These are phyloP conservation scores for Drosophila macrospina DNA, from an alignment of 2,888 invertebrate species.

Conservation along the genomic window DNA sequence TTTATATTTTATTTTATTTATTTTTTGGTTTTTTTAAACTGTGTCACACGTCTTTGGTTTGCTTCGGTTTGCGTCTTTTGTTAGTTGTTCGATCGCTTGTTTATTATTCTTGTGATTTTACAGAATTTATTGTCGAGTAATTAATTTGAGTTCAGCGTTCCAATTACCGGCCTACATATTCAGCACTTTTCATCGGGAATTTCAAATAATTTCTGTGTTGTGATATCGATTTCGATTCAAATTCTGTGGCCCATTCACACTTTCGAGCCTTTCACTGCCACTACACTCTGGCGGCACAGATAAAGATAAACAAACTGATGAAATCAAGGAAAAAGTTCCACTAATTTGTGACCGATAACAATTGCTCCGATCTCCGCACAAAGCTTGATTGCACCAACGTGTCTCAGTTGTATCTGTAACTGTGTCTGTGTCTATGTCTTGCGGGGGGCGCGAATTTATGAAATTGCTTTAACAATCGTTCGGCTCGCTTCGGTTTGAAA, in stretches of 20 bases:
- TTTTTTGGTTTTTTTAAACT: constrained; percentile 25
- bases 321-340: constrained; percentile 20
- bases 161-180: constrained; percentile 61
- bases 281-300: constrained; percentile 15
- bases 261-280: constrained; percentile 13
- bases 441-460: constrained; percentile 53
- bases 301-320: constrained; percentile 13
- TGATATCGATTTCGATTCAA: constrained; percentile 20
- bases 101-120: constrained; percentile 63
- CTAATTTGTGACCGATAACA: constrained; percentile 34
- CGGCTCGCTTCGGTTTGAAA: constrained; percentile 32
- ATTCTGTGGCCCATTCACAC: not conserved
- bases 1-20: not conserved
- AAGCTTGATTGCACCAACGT: constrained; percentile 40
- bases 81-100: constrained; percentile 42
- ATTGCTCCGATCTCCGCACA: constrained; percentile 49
- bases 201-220: constrained; percentile 30
- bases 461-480: constrained; percentile 36
- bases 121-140: constrained; percentile 73
- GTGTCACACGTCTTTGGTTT: constrained; percentile 63
- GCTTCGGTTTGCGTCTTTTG: constrained; percentile 16
- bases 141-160: constrained; percentile 64
- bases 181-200: constrained; percentile 63
- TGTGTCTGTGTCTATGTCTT: constrained; percentile 25
- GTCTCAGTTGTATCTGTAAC: constrained; percentile 33